phyloP scores from a whole-genome alignment of 2,113 vertebrate species.

The Nothoprocta pentlandii region DNA sequence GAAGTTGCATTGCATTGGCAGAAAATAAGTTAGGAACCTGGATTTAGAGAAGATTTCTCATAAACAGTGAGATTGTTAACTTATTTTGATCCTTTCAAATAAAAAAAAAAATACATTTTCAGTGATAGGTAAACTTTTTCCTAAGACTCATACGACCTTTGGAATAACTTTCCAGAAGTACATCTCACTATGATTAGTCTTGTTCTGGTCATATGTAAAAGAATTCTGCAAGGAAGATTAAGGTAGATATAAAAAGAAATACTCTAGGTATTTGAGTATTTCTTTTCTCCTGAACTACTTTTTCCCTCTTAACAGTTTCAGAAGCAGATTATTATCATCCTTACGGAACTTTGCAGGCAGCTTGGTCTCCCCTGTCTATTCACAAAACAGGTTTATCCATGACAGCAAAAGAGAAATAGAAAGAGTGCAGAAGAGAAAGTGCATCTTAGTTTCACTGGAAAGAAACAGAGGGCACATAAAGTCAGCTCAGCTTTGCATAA shows the following conservation, averaged over 20 bases:
- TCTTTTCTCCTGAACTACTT: neutral
- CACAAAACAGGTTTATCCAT: accelerated
- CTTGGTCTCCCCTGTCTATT: neutral
- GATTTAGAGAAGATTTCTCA: neutral
- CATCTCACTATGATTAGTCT: neutral
- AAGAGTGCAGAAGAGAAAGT: neutral
- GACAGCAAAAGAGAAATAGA: neutral
- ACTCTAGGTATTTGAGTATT: neutral
- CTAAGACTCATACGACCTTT: neutral
- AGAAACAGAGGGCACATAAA: neutral
- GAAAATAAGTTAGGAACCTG: neutral
- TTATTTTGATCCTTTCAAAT: neutral
- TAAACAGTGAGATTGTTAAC: neutral
- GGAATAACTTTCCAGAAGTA: neutral
- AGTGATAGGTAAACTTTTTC: neutral
- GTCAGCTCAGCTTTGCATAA: neutral
- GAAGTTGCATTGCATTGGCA: neutral
- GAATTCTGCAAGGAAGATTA: neutral
- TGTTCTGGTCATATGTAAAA: neutral
- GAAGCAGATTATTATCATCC: neutral
- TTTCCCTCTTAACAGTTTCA: neutral
- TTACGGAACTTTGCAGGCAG: neutral
- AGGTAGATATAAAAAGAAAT: neutral
- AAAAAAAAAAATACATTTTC: neutral
- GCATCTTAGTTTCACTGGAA: neutral